Percentiles rank a stretch among this genome's conserved stretches.
These are phyloP conservation scores for Drosophila willistoni DNA, from an alignment of 1,140 invertebrate species.

Conservation along the genomic window DNA sequence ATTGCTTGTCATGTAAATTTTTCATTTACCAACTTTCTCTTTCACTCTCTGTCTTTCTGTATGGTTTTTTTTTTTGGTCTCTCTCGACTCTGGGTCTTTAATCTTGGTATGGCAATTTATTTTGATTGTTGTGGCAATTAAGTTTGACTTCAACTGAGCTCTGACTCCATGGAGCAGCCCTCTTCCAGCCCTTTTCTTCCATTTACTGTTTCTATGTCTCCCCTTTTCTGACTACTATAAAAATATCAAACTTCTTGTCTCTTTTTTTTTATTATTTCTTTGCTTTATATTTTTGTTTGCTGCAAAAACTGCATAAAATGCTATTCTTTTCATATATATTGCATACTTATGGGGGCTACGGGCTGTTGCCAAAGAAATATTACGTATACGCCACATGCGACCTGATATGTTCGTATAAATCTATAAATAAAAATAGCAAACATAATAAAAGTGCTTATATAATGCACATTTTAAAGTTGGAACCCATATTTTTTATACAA, in stretches of 20 bases:
- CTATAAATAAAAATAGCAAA: constrained; percentile 13
- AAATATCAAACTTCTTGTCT: constrained; percentile 2
- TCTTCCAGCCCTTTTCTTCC: not conserved
- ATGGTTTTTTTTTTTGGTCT: constrained; percentile 10
- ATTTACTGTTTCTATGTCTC: constrained; percentile 9
- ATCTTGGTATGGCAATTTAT: constrained; percentile 23
- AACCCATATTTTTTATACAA: too few relatives aligned
- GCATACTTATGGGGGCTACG: constrained; percentile 6
- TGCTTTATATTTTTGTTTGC: constrained; percentile 1
- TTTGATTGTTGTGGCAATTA: constrained; percentile 47
- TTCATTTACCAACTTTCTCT: not conserved
- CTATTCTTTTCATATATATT: constrained; percentile 41
- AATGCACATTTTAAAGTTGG: not conserved
- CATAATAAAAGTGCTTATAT: not conserved
- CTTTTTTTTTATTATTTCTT: not conserved
- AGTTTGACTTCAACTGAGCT: constrained; percentile 20
- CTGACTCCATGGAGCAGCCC: too few relatives aligned
- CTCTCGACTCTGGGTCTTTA: not conserved
- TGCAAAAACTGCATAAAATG: constrained; percentile 9
- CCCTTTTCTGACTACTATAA: not conserved
- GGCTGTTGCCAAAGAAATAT: constrained; percentile 23
- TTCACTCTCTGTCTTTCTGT: not conserved
- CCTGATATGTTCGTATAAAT: constrained; percentile 3
- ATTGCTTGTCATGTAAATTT: constrained; percentile 10
- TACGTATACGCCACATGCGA: constrained; percentile 39